These are phyloP conservation scores for Ctena decussata DNA, from an alignment of 2,888 invertebrate genomes.

Conservation along the genomic window DNA sequence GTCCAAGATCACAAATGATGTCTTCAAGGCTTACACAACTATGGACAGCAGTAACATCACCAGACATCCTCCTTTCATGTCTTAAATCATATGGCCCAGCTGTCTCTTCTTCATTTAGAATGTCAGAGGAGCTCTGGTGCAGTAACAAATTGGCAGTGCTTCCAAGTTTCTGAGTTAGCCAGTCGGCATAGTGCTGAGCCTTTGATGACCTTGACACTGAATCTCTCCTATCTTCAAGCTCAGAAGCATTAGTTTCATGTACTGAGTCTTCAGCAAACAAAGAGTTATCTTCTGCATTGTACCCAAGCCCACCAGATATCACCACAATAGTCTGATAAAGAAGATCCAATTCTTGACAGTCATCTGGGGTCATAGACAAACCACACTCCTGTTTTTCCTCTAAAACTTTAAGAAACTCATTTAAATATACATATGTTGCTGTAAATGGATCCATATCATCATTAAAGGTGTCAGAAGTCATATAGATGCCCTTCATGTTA, in stretches of 20 bases:
- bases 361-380: slow-evolving; percentile 28
- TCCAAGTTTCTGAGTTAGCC: neutral
- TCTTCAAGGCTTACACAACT: neutral
- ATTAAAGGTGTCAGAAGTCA: neutral
- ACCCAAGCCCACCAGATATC: neutral
- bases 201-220: neutral
- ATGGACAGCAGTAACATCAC: neutral
- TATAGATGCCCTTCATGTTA: too few species aligned
- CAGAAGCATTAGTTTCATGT: neutral
- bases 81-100: neutral
- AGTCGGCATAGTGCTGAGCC: neutral
- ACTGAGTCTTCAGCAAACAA: neutral
- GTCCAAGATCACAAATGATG: neutral
- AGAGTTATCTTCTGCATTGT: neutral
- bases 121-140: neutral
- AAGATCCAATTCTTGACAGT: slow-evolving; percentile 33
- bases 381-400: slow-evolving; percentile 8
- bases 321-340: slow-evolving; percentile 19
- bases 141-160: neutral
- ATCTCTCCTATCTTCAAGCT: neutral
- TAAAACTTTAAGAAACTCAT: slow-evolving; percentile 30
- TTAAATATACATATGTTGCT: neutral
- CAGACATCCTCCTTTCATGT: neutral
- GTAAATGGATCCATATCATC: neutral
- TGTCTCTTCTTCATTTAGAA: neutral